Evolutionary conservation across 2,113 vertebrate genomes (phyloP).

Genomic region (human): DNA sequence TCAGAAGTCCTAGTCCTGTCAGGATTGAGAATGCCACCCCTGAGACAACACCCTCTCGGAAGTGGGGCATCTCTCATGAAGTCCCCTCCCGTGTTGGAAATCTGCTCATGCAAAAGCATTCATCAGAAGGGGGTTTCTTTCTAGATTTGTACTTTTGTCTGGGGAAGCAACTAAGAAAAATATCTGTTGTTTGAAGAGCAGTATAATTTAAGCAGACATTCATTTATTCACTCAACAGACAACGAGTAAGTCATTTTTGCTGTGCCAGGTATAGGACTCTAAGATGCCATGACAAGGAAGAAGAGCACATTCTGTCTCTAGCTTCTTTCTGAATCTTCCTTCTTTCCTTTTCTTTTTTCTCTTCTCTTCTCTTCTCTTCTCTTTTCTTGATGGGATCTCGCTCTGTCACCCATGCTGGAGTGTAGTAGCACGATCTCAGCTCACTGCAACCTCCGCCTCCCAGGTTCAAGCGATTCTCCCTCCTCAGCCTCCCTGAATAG

Average conservation of each 20-base stretch:
- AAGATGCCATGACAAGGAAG: neutral
- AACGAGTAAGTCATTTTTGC: neutral
- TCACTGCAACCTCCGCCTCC: too few relatives aligned
- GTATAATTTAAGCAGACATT: neutral
- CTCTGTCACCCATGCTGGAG: too few relatives aligned
- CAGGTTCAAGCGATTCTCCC: too few relatives aligned
- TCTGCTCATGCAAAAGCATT: neutral
- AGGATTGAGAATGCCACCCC: neutral
- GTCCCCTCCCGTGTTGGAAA: neutral
- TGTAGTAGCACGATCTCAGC: too few relatives aligned
- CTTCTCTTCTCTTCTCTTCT: too few relatives aligned
- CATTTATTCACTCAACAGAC: neutral
- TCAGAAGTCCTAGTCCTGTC: neutral
- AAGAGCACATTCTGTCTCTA: neutral
- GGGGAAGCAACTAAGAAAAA: neutral
- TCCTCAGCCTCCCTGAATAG: too few relatives aligned
- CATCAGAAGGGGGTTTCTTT: neutral
- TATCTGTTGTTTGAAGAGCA: neutral
- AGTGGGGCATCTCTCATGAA: neutral
- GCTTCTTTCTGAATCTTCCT: too few relatives aligned
- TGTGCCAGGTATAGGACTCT: neutral
- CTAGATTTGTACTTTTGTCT: neutral
- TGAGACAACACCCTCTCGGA: neutral
- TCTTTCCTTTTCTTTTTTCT: too few relatives aligned
- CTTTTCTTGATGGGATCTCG: too few relatives aligned